phyloP scores from a whole-genome alignment of 2,797 vertebrate genomes.

The Alouatta caraya region DNA sequence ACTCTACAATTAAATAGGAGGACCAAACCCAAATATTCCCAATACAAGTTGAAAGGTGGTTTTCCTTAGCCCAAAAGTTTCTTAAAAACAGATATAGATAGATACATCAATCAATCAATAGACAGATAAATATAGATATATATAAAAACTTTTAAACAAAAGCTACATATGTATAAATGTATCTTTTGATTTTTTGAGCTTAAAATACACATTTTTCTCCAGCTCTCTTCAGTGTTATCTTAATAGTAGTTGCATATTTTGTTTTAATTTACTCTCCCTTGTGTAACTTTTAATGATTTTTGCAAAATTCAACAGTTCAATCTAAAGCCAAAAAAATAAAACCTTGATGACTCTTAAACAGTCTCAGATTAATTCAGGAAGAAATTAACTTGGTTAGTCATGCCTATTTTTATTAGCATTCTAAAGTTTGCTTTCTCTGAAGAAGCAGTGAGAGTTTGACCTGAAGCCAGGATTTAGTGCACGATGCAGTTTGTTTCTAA shows the following conservation, averaged over 20 bases:
- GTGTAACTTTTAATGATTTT: conserved; percentile 74
- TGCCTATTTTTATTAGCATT: conserved; percentile 79
- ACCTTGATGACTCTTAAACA: conserved; percentile 80
- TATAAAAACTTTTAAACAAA: background rate
- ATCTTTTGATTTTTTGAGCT: background rate
- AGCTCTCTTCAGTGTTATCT: conserved; percentile 38
- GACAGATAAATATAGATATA: background rate
- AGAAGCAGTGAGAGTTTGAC: conserved; percentile 65
- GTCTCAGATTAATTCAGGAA: conserved; percentile 80
- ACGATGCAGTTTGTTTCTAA: conserved; percentile 57
- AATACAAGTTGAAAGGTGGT: background rate
- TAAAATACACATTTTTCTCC: background rate
- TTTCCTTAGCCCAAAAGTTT: background rate
- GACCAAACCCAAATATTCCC: background rate
- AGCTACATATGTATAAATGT: background rate
- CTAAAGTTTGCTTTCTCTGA: conserved; percentile 76
- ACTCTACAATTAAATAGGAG: background rate
- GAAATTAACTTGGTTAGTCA: conserved; percentile 81
- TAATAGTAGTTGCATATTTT: conserved; percentile 54
- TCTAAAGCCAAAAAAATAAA: conserved; percentile 78
- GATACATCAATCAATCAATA: fast-evolving
- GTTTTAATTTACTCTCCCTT: conserved; percentile 69
- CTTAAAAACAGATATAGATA: background rate
- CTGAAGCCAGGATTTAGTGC: conserved; percentile 70
- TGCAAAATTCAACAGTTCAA: conserved; percentile 77